A percentile compares a stretch with the other conserved stretches of the same genome.
Evolutionary conservation across 1,140 invertebrate genomes (phyloP).

Genomic region (Lepidurus couesii): DNA sequence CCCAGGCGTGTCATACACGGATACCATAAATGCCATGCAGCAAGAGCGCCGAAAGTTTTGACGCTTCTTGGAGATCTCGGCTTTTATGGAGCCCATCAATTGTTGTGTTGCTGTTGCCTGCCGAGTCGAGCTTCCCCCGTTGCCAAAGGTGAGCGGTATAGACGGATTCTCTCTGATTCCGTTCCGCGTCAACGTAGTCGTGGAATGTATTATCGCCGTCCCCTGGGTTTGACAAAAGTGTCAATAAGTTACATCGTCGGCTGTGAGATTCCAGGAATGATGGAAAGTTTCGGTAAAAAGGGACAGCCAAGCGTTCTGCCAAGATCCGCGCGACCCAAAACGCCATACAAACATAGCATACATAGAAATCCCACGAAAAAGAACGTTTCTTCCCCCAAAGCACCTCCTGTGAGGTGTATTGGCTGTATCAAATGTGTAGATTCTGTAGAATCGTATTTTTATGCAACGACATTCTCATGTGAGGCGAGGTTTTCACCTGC

Average conservation of each 20-base stretch:
- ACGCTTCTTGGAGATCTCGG: neutral
- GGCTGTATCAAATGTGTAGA: neutral
- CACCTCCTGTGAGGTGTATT: neutral
- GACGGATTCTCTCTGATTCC: slow-evolving; percentile 9
- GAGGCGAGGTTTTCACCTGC: neutral
- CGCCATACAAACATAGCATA: neutral
- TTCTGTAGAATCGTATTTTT: neutral
- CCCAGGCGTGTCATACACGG: slow-evolving; percentile 18
- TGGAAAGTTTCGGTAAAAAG: too few relatives aligned
- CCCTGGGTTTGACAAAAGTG: neutral
- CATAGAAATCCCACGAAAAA: neutral
- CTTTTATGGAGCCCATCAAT: slow-evolving; percentile 11
- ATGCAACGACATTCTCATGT: neutral
- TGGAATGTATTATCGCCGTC: neutral
- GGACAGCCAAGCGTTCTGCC: too few relatives aligned
- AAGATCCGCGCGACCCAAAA: neutral
- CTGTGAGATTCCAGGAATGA: neutral
- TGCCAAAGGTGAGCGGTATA: neutral
- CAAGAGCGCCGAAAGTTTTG: neutral
- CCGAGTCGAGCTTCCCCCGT: neutral
- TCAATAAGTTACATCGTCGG: neutral
- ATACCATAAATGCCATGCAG: slow-evolving; percentile 1
- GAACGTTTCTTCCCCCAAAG: neutral
- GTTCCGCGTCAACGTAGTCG: slow-evolving; percentile 13
- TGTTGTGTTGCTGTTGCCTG: neutral